A percentile compares a stretch with the other conserved stretches of the same genome.
Evolutionary conservation across 1,140 invertebrate species (phyloP).

Genomic region (Lasioglossum albipes): DNA sequence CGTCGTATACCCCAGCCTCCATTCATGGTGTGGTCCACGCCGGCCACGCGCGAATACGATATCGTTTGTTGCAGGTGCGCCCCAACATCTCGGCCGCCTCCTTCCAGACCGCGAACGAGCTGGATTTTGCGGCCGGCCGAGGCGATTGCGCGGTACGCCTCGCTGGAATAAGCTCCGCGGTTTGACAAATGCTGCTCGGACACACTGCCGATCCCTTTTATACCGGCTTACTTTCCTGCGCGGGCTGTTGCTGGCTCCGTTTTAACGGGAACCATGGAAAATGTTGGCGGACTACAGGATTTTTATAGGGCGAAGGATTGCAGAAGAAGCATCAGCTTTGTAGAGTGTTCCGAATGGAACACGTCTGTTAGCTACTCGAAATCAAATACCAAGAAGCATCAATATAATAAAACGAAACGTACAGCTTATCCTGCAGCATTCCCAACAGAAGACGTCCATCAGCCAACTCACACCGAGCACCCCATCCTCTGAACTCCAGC

Average conservation of each 20-base stretch:
- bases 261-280: no score
- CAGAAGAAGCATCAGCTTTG: no score
- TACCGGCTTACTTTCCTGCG: not conserved
- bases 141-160: conserved; percentile 11
- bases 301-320: no score
- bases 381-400: no score
- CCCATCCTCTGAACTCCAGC: no score
- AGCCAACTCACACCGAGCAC: no score
- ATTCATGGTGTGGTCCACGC: conserved; percentile 50
- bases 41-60: conserved; percentile 64
- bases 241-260: not conserved
- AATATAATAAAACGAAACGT: no score
- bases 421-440: no score
- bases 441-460: no score
- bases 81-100: not conserved
- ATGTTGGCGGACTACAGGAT: no score
- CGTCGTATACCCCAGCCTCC: conserved; percentile 38
- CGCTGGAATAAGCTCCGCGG: not conserved
- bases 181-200: not conserved
- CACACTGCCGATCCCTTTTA: not conserved
- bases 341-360: no score
- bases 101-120: conserved; percentile 37
- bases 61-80: conserved; percentile 57
- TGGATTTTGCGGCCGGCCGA: conserved; percentile 40
- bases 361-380: no score